A percentile compares a stretch with the other conserved stretches of the same genome.
phyloP scores from a whole-genome alignment of 2,797 vertebrate genomes.

The Ctenochaetus hawaiiensis region DNA sequence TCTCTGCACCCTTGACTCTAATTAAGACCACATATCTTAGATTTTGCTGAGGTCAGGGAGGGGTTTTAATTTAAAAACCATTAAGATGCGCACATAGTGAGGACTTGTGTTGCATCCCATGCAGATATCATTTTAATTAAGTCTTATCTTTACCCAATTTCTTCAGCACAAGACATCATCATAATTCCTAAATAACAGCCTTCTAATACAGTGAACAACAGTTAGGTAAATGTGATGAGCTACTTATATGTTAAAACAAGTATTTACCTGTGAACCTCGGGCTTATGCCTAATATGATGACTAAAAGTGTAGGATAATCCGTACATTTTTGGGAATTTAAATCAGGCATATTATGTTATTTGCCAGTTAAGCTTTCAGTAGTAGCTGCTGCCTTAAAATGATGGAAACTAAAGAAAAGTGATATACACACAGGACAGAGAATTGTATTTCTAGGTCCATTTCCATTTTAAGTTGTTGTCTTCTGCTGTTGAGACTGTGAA shows the following conservation, averaged over 20 bases:
- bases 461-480: constrained; percentile 5
- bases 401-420: constrained; percentile 7
- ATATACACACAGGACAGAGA: constrained; percentile 8
- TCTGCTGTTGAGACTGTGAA: background rate
- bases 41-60: constrained; percentile 84
- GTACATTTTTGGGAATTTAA: constrained; percentile 1
- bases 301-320: constrained; percentile 10
- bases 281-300: background rate
- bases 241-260: constrained; percentile 25
- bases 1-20: constrained; percentile 71
- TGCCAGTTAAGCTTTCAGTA: too few relatives aligned
- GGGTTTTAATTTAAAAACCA: constrained; percentile 86
- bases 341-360: constrained; percentile 16
- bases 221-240: constrained; percentile 37
- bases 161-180: constrained; percentile 73
- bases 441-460: constrained; percentile 33
- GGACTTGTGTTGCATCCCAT: constrained; percentile 72
- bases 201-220: constrained; percentile 53
- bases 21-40: constrained; percentile 84
- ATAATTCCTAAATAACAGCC: constrained; percentile 77
- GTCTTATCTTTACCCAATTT: constrained; percentile 84
- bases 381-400: constrained; percentile 21
- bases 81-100: constrained; percentile 70
- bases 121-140: constrained; percentile 87
- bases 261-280: constrained; percentile 21